A percentile compares a stretch with the other conserved stretches of the same genome.
Evolutionary conservation across 2,888 invertebrate genomes (phyloP).

Genomic region (Eueremaeus valkanovi): DNA sequence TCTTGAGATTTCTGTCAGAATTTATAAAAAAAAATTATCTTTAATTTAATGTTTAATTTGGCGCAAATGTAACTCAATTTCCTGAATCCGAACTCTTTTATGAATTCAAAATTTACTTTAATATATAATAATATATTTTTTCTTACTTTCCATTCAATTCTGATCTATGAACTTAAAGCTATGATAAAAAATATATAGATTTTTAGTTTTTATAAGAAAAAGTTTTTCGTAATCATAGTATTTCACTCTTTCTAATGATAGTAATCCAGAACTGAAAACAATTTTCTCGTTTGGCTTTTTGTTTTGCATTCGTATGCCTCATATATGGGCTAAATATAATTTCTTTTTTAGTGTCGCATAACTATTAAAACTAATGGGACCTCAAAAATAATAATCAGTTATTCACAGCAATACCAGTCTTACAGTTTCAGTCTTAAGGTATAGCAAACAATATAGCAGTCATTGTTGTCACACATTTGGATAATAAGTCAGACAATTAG

Average conservation of each 20-base stretch:
- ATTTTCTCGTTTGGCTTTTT: not conserved
- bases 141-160: too few relatives aligned
- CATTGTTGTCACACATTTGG: not conserved
- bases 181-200: too few relatives aligned
- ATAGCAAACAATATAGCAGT: not conserved
- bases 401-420: not conserved
- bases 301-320: too few relatives aligned
- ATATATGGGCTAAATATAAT: conserved; percentile 26
- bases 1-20: too few relatives aligned
- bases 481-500: conserved; percentile 2
- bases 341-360: conserved; percentile 15
- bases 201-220: too few relatives aligned
- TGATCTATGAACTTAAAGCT: too few relatives aligned
- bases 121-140: too few relatives aligned
- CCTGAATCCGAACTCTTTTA: too few relatives aligned
- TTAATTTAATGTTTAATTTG: too few relatives aligned
- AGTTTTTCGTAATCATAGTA: not conserved
- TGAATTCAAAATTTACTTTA: too few relatives aligned
- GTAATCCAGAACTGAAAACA: not conserved
- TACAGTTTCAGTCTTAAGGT: not conserved
- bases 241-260: not conserved
- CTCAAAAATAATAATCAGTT: not conserved
- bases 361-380: conserved; percentile 22
- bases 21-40: too few relatives aligned
- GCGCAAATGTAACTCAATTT: too few relatives aligned